phyloP scores from a whole-genome alignment of 1,140 invertebrate genomes.

The Sitobion miscanthi region DNA sequence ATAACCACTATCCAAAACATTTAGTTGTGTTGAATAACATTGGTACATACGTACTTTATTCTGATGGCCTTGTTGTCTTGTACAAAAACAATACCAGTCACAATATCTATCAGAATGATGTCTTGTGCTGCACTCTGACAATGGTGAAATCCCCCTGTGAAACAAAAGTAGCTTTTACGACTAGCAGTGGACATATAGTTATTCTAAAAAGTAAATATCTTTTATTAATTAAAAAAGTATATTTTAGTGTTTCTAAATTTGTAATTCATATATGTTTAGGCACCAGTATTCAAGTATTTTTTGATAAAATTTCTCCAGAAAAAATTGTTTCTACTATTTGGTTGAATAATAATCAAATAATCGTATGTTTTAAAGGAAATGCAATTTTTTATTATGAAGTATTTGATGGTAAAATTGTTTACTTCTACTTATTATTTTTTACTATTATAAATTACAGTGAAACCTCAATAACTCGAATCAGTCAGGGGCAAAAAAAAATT shows the following conservation, averaged over 20 bases:
- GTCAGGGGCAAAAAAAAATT: too few relatives aligned
- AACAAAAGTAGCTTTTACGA: constrained; percentile 24
- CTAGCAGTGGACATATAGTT: constrained; percentile 42
- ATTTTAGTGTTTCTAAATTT: background rate
- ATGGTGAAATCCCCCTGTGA: constrained; percentile 37
- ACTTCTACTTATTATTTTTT: background rate
- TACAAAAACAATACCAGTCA: constrained; percentile 7
- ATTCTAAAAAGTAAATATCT: constrained; percentile 35
- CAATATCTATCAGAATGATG: constrained; percentile 11
- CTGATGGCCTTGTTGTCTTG: constrained; percentile 31
- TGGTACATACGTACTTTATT: constrained; percentile 45
- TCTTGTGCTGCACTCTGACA: constrained; percentile 40
- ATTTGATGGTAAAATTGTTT: constrained; percentile 13
- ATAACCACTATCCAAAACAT: constrained; percentile 41
- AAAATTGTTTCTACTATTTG: constrained; percentile 44
- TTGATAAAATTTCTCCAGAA: background rate
- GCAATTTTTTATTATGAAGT: constrained; percentile 3
- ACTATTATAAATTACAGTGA: background rate
- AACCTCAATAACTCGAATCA: too few relatives aligned
- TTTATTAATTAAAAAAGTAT: background rate
- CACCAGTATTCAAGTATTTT: background rate
- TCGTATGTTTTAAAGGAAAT: constrained; percentile 15
- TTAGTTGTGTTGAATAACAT: constrained; percentile 33
- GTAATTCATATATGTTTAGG: background rate
- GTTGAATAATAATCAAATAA: constrained; percentile 31